Base-by-base conservation (phyloP, 1,140 invertebrate genomes). In the Micrasema longulum region DNA sequence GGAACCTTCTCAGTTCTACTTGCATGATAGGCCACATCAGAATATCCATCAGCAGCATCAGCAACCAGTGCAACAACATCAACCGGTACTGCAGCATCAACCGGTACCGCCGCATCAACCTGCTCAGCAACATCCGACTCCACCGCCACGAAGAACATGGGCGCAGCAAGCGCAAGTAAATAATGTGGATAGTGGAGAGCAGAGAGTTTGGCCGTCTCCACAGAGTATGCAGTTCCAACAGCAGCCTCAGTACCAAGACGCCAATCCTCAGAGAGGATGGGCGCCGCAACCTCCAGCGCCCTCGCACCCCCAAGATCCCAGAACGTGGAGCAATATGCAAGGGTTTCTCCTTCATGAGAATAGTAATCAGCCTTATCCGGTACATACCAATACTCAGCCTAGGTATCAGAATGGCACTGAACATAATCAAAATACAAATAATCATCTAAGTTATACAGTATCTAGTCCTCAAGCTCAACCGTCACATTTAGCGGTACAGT, bases 141-240 rank as follows among this genome's bases (percentile, higher is more conserved):
- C 84, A 75, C 83, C 90, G 55, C 90, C 90, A 79, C 85, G 91
- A 64, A 83, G 90, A 75, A 92, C 91, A 3, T 93, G 91, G 91
- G 88, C 89, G 45, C 91, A 92, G 75, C 89, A 91, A 76, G 85
- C 89, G 26, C 87, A 87, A 80, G 83, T 86, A 7, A 79, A 80
- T 22, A 79, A 80, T 23, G 82, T 84, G 69, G 82, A 84, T 31
- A 81, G 83, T 45, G 63, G 78, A 7, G 78, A 80, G 18, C 80
- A 85, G 48, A 78, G 84, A 9, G 84, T 85, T 57, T 84, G 87
- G 82, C 84, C 86, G 80, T 77, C 22, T 9, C 50, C 57, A 10
- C 53, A 63, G 38, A 72, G 43, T 43, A 36, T 62, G 70, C 69
- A 69, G 14, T 66, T 62, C 45, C 76, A 72, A 12, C 68, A 36